Base-by-base conservation (phyloP, 2,888 invertebrate genomes). In the Pilophorus perplexus region DNA sequence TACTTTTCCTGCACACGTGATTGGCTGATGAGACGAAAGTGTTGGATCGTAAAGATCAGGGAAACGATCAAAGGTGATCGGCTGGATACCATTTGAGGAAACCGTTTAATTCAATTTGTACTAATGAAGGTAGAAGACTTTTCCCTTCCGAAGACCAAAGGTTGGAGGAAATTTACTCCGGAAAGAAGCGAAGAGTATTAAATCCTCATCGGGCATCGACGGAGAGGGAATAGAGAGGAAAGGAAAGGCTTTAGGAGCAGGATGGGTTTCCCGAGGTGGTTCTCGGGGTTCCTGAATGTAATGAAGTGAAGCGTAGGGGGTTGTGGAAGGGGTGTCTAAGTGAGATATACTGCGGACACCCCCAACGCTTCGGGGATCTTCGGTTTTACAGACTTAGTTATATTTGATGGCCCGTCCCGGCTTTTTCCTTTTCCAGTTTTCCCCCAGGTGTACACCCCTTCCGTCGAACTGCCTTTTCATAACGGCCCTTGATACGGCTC, bases 361-460 rank as follows among this genome's bases (percentile, higher is more conserved):
- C 4, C 52, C 12, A 6, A 8, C 52, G 33, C 52, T 52, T 28
- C 27, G 18, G n/a, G 16, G 52, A 52, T 52, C 28, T 52, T 52
- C 52, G 28, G 52, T 52, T 52, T 52, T 52, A 52, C 18, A 28
- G 52, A 4, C 52, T 52, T 28, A 28, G 52, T 52, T 52, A 52
- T 52, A 52, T 52, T 52, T 18, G 52, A 52, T 52, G 28, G 52
- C 28, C 16, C 33, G 33, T 33, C 12, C 33, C 33, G 12, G 6
- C 12, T 33, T 33, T 33, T 33, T 33, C 12, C 33, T 33, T n/a
- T n/a, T n/a, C n/a, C n/a, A n/a, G 16, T 20, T 25, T 22, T 46
- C 46, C 46, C 42, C 8, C n/a, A 23, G 12, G 5, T 3, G 6
- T 20, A 3, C 16, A n/a, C 18, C 42, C 14, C 6, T 40, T 4